These are phyloP conservation scores for Grallaria varia DNA, from an alignment of 2,113 vertebrate genomes.

Conservation along the genomic window DNA sequence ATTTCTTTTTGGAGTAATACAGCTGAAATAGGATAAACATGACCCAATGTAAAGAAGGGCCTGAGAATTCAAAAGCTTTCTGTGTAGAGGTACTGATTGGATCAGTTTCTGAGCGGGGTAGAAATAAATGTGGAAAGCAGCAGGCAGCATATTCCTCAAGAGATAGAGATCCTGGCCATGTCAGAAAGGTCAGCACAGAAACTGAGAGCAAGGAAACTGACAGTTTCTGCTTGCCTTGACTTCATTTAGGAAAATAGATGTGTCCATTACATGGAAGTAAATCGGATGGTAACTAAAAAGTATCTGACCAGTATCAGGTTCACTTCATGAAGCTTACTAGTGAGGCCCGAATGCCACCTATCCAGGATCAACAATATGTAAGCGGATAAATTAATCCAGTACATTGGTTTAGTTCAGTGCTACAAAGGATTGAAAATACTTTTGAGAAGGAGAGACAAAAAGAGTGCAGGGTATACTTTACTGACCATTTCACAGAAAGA, in stretches of 20 bases:
- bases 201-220: neutral
- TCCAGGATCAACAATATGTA: accelerated
- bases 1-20: neutral
- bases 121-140: neutral
- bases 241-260: neutral
- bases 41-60: neutral
- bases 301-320: neutral
- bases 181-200: neutral
- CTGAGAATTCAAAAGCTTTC: neutral
- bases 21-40: neutral
- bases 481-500: neutral
- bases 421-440: neutral
- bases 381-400: neutral
- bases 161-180: neutral
- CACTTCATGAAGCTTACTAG: neutral
- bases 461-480: neutral
- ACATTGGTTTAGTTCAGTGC: neutral
- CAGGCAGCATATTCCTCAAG: neutral
- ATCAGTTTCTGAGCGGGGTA: neutral
- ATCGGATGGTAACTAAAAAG: neutral
- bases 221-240: neutral
- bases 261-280: neutral
- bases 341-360: neutral
- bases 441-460: neutral
- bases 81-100: neutral